Evolutionary conservation across 2,113 vertebrate species (phyloP).

Genomic region (Calonectris borealis): DNA sequence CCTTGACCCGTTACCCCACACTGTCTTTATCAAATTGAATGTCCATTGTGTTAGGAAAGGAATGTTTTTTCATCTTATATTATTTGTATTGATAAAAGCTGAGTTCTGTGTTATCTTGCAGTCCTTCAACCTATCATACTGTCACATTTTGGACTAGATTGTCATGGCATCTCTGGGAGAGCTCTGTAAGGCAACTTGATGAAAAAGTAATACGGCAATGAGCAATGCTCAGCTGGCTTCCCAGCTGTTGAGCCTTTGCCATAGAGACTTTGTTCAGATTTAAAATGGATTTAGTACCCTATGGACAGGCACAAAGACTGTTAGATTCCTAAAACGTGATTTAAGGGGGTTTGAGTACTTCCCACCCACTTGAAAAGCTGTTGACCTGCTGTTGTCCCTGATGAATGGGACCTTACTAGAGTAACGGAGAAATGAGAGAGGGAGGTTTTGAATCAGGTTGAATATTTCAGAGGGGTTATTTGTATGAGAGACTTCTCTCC

Average conservation of each 20-base stretch:
- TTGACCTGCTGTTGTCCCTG: not conserved
- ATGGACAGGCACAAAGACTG: not conserved
- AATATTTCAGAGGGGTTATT: not conserved
- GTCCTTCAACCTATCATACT: not conserved
- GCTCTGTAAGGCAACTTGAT: not conserved
- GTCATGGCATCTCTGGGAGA: not conserved
- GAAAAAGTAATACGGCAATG: not conserved
- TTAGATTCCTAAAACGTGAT: not conserved
- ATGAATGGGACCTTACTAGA: not conserved
- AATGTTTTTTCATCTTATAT: not conserved
- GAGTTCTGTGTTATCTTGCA: not conserved
- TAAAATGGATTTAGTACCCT: not conserved
- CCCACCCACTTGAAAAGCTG: not conserved
- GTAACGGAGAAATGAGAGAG: not conserved
- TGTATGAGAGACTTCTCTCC: not conserved
- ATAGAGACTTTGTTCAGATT: not conserved
- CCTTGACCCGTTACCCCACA: not conserved
- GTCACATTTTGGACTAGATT: not conserved
- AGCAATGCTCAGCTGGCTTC: not conserved
- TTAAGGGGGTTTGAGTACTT: not conserved
- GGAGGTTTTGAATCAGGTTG: not conserved
- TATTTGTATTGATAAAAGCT: not conserved
- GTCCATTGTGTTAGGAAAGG: not conserved
- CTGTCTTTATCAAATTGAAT: not conserved
- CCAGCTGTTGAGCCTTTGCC: not conserved